Conservation (phyloP, 2,888 invertebrate species). For the Neria commutata region DNA sequence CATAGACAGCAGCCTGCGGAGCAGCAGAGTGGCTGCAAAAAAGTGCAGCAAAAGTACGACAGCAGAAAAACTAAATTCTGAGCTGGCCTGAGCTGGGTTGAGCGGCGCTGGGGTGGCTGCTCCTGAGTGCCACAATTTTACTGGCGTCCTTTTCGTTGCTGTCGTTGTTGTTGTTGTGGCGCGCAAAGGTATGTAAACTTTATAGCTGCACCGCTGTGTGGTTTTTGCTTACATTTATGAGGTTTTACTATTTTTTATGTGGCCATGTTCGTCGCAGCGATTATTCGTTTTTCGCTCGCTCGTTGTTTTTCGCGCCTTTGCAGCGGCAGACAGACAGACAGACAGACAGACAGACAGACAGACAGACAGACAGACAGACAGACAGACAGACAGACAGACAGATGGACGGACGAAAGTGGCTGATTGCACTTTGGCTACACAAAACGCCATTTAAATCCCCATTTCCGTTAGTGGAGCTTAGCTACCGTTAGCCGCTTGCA, state of each 20-base stretch:
- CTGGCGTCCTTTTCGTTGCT: slow-evolving; percentile 5
- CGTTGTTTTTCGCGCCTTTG: slow-evolving; percentile 15
- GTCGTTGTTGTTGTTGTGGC: no score
- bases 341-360: neutral
- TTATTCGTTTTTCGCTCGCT: neutral
- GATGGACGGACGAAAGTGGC: slow-evolving; percentile 39
- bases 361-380: neutral
- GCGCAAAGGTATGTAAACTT: no score
- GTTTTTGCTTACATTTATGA: slow-evolving; percentile 31
- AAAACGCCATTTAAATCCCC: slow-evolving; percentile 51
- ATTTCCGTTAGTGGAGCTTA: slow-evolving; percentile 41
- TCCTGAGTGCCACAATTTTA: neutral
- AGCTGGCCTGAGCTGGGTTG: no score
- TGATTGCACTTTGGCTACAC: slow-evolving; percentile 54
- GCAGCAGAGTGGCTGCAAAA: neutral
- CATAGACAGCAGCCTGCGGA: neutral
- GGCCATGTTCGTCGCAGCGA: slow-evolving; percentile 27
- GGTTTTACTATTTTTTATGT: slow-evolving; percentile 17
- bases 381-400: neutral
- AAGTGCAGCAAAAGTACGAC: neutral
- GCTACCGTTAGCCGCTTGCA: slow-evolving; percentile 33
- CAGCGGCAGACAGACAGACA: slow-evolving; percentile 1
- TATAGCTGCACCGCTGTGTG: no score
- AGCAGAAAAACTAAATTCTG: no score
- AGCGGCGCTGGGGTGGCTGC: neutral